Conservation (phyloP, 2,797 vertebrate genomes). For the Poecile montanus region DNA sequence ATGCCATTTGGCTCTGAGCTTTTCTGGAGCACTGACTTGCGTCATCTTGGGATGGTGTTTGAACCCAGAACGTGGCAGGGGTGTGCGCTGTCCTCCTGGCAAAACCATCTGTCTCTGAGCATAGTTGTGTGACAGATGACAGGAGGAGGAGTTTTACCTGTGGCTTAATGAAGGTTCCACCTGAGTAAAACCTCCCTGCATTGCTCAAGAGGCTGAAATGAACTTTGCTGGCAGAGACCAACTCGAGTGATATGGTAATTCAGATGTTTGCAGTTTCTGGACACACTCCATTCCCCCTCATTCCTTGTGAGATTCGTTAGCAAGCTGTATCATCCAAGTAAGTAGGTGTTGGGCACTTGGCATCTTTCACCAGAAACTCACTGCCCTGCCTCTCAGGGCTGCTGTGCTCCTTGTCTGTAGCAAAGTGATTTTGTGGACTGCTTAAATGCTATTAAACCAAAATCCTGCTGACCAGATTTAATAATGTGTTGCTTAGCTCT, state of each 20-base stretch:
- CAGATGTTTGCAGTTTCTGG: neutral
- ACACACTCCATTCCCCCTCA: neutral
- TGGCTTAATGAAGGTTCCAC: slow-evolving; percentile 23
- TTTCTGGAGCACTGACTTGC: neutral
- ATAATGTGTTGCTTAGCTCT: neutral
- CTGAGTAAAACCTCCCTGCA: neutral
- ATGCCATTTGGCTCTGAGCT: neutral
- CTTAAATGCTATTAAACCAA: neutral
- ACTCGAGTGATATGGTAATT: neutral
- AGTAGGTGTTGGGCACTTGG: neutral
- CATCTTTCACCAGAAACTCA: neutral
- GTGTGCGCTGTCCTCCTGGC: neutral
- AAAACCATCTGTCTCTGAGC: neutral
- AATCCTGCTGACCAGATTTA: slow-evolving; percentile 1
- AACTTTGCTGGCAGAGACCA: neutral
- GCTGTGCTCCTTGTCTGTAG: neutral
- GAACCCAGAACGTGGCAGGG: neutral
- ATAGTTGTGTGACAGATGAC: slow-evolving; percentile 29
- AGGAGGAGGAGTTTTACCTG: neutral
- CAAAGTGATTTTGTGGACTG: neutral
- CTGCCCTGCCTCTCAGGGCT: neutral
- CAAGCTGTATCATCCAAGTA: neutral
- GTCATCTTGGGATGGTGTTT: neutral
- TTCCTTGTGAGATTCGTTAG: neutral
- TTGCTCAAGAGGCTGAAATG: slow-evolving; percentile 20